Percentiles rank a stretch among this genome's conserved stretches.
Conservation (phyloP, 2,113 vertebrate genomes). For the Camelus dromedarius region DNA sequence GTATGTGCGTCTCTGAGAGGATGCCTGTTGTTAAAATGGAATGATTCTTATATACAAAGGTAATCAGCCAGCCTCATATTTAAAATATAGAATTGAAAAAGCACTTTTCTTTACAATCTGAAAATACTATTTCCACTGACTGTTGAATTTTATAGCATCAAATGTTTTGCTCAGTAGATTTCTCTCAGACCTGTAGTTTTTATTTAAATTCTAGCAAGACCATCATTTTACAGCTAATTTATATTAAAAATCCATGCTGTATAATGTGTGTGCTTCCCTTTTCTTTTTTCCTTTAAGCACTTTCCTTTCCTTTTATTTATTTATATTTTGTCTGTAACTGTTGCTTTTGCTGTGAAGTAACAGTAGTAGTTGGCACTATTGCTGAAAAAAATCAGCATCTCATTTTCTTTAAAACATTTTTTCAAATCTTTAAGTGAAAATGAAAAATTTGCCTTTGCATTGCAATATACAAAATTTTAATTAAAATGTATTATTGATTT, state of each 20-base stretch:
- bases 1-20: not conserved
- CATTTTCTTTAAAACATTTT: not conserved
- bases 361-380: not conserved
- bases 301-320: not conserved
- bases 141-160: not conserved
- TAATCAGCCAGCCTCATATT: not conserved
- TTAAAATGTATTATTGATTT: not conserved
- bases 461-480: not conserved
- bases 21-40: constrained; percentile 18
- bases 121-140: not conserved
- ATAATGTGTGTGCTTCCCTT: not conserved
- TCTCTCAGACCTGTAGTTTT: constrained; percentile 10
- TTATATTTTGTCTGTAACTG: not conserved
- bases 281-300: not conserved
- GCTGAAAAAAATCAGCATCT: not conserved
- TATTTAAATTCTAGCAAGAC: not conserved
- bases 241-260: not conserved
- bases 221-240: not conserved
- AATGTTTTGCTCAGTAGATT: not conserved
- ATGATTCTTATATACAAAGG: not conserved
- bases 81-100: not conserved
- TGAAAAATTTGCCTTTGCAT: not conserved
- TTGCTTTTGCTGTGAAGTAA: not conserved
- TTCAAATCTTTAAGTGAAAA: not conserved
- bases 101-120: not conserved